A percentile compares a stretch with the other conserved stretches of the same genome.
phyloP scores from a whole-genome alignment of 1,140 invertebrate genomes.

The Dreissena polymorpha region DNA sequence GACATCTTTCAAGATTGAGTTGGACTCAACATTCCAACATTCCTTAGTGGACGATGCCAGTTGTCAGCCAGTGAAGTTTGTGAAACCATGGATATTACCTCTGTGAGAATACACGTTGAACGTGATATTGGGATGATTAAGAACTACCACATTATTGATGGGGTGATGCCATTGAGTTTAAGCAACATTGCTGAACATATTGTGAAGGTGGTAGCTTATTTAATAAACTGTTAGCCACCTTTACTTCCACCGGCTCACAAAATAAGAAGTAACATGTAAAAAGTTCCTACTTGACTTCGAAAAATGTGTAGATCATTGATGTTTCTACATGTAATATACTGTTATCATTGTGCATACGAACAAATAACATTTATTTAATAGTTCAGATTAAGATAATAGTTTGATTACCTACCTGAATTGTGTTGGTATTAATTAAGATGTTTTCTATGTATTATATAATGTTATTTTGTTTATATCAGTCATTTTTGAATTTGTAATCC shows the following conservation, averaged over 20 bases:
- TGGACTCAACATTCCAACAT: conserved; percentile 46
- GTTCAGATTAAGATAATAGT: too few relatives aligned
- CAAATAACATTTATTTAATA: too few relatives aligned
- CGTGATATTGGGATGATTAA: conserved; percentile 62
- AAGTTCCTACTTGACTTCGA: too few relatives aligned
- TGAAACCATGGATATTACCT: conserved; percentile 64
- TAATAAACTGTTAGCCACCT: background rate
- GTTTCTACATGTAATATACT: too few relatives aligned
- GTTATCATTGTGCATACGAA: too few relatives aligned
- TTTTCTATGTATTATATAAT: too few relatives aligned
- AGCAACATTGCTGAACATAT: conserved; percentile 5
- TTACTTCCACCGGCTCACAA: background rate
- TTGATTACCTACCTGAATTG: too few relatives aligned
- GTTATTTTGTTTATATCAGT: too few relatives aligned
- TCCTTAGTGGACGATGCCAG: conserved; percentile 47
- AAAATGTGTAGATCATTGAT: too few relatives aligned
- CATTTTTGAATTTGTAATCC: too few relatives aligned
- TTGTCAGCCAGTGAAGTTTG: conserved; percentile 56
- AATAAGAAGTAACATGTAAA: too few relatives aligned
- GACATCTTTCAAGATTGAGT: conserved; percentile 19
- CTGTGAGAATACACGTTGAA: conserved; percentile 73
- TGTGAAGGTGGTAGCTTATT: background rate
- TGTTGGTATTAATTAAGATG: too few relatives aligned
- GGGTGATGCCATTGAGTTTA: conserved; percentile 12
- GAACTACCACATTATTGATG: conserved; percentile 39